A percentile compares a stretch with the other conserved stretches of the same genome.
Conservation (phyloP, 2,888 invertebrate species). For the Gastracanthus pulcherrimus region DNA sequence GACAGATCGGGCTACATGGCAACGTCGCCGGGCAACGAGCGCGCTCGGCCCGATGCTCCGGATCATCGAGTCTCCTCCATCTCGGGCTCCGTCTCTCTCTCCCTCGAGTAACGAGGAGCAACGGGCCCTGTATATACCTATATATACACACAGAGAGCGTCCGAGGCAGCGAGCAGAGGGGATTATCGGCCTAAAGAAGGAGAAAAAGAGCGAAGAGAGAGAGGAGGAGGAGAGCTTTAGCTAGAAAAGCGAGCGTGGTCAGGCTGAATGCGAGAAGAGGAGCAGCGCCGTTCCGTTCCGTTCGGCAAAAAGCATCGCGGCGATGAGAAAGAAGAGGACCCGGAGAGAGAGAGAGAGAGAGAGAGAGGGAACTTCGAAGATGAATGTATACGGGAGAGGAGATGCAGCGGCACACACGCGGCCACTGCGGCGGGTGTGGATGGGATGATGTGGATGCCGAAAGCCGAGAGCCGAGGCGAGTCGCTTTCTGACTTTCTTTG, state of each 20-base stretch:
- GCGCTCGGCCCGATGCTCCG: too few species aligned
- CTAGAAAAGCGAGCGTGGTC: constrained; percentile 45
- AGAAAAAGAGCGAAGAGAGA: constrained; percentile 33
- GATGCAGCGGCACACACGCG: constrained; percentile 12
- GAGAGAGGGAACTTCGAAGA: background rate
- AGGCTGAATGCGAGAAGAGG: constrained; percentile 12
- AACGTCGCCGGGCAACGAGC: too few species aligned
- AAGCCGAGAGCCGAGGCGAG: too few species aligned
- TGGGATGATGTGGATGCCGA: background rate
- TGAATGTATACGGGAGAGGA: constrained; percentile 8
- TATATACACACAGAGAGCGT: background rate
- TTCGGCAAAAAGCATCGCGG: too few species aligned
- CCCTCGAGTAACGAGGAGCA: background rate
- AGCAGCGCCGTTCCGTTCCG: too few species aligned
- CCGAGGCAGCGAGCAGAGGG: background rate
- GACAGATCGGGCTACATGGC: too few species aligned
- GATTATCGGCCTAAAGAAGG: constrained; percentile 41
- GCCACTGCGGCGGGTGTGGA: background rate
- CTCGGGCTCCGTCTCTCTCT: too few species aligned
- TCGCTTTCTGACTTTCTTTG: too few species aligned
- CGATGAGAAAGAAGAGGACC: too few species aligned
- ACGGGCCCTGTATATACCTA: background rate
- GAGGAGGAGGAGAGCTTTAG: constrained; percentile 28
- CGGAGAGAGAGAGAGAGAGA: background rate
- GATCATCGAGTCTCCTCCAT: too few species aligned